Evolutionary conservation across 2,888 invertebrate species (phyloP), one percentile per base, ranked within the genome.

Genomic region (Drosophila subsilvestris): DNA sequence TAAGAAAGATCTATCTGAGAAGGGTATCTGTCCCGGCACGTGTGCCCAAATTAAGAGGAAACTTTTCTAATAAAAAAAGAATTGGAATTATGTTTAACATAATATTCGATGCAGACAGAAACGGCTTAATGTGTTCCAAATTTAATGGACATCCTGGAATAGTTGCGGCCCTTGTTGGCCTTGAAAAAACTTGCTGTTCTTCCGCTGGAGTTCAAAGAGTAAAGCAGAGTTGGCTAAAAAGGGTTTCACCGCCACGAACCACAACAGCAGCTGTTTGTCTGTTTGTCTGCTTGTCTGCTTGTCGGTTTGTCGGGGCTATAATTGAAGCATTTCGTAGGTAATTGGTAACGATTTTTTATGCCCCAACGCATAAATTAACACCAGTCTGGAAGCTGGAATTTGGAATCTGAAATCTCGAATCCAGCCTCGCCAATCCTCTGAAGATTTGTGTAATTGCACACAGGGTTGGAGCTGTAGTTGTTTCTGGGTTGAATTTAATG

Each of bases 341-440:
- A 86, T 86, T 88, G 86, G 82, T 74, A 79, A 76, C 69, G 87
- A 80, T 85, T 87, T 85, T 76, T 77, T 79, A 78, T 79, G 78
- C 68, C 59, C 72, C 7, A n/a, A 87, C 80, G 84, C 86, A 85
- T 88, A 86, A 86, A 86, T 87, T 87, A 87, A 82, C 86, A 87
- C 89, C 86, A 87, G 22, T 43, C 58, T 45, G 55, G 63, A 22
- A 22, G 22, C 22, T 3, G 22, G 25, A 25, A 25, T 25, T 6
- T 25, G 25, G 6, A 6, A 25, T 6, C 25, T 25, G 25, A 4
- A 66, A 45, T 61, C 50, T 25, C 58, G 55, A 66, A 66, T 49
- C 37, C 45, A 37, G 66, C 53, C 47, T 45, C 17, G 55, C 37
- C 14, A 74, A 58, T 56, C 70, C 59, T 49, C 63, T 49, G 67